Conservation (phyloP, 2,797 vertebrate species). For the Halcyon chelicuti region DNA sequence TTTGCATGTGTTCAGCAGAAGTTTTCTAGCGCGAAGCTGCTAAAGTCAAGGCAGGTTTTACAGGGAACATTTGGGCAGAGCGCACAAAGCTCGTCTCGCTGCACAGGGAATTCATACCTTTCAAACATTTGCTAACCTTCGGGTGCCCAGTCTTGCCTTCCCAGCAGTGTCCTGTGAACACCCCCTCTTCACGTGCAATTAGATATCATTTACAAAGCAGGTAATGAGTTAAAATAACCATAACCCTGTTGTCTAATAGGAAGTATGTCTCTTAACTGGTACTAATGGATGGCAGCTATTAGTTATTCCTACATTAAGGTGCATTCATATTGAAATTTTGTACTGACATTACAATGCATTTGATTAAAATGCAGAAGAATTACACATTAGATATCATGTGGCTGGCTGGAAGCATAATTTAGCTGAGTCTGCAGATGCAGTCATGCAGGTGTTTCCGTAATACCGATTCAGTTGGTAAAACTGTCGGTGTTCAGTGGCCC, state of each 20-base stretch:
- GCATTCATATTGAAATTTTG: conserved; percentile 65
- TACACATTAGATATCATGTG: conserved; percentile 46
- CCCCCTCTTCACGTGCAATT: background rate
- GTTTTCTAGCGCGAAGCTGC: background rate
- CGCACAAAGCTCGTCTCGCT: rapidly evolving
- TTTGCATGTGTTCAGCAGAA: background rate
- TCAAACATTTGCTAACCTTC: background rate
- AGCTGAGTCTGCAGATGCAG: conserved; percentile 72
- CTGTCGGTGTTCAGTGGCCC: conserved; percentile 46
- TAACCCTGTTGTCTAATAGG: background rate
- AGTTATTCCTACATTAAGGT: conserved; percentile 65
- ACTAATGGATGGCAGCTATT: conserved; percentile 40
- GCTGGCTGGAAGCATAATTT: conserved; percentile 41
- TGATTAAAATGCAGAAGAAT: conserved; percentile 65
- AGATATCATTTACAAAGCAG: conserved; percentile 28
- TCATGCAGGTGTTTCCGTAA: conserved; percentile 62
- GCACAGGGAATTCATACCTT: background rate
- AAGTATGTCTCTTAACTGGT: conserved; percentile 31
- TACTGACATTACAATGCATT: conserved; percentile 43
- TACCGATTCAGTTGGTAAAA: conserved; percentile 48
- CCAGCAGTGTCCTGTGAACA: background rate
- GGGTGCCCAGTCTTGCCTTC: background rate
- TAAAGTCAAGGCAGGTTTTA: background rate
- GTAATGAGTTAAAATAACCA: conserved; percentile 32
- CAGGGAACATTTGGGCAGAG: background rate